Base-by-base conservation (phyloP, 2,888 invertebrate genomes). In the Drosophila fungiperda region DNA sequence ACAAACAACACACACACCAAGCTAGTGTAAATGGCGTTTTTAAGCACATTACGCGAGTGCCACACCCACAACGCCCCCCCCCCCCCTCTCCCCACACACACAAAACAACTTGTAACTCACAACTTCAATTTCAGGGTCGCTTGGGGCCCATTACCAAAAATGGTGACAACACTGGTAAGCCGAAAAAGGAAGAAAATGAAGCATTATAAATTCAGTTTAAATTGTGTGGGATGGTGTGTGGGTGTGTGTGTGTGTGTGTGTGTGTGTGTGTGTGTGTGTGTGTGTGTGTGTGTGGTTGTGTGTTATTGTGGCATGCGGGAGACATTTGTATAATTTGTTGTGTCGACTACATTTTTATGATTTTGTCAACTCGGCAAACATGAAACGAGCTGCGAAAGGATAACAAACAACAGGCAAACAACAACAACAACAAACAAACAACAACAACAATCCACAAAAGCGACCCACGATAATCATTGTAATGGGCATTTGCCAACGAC, bases 321-420 rank as follows among this genome's bases (percentile, higher is more conserved):
- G 80, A 87, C 86, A 88, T 85, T 85, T 85, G 86, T 85, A 90
- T 90, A 90, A 88, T 88, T 85, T 90, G 90, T 87, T 85, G 87
- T 80, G 73, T 78, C 67, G 79, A 67, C 75, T 82, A 83, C 78
- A 80, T 88, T 90, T 86, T 86, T 90, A 86, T 90, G 85, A 86
- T 86, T 86, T 88, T 86, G 85, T 86, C 87, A 90, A 85, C 80
- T 86, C 89, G 71, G 80, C 90, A 65, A 72, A 67, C 72, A 72
- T 59, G 50, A 78, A 87, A 84, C 78, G 87, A 87, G 89, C 89
- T 89, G 84, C 74, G 42, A 89, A 85, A 85, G 90, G 79, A 78
- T 76, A 82, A 76, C 62, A 66, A 64, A 64, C 42, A 68, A 59
- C 23, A 23, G 45, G 15, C 45, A 45, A 45, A 23, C 15, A 20